These are phyloP conservation scores for Cyclargus thomasi DNA, from an alignment of 1,140 invertebrate species.

Conservation along the genomic window DNA sequence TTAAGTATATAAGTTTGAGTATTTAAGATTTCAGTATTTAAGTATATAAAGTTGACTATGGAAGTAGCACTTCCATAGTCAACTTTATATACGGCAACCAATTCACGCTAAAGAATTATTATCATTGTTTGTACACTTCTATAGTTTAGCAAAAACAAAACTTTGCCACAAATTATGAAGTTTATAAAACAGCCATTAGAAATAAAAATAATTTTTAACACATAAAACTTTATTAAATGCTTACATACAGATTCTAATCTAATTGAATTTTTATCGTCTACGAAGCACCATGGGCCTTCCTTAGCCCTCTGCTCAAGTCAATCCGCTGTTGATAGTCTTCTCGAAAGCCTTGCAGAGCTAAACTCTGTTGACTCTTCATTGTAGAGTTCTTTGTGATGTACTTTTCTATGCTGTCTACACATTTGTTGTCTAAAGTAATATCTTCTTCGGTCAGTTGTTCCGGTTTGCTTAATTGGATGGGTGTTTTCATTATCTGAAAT, in stretches of 20 bases:
- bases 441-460: constrained; percentile 45
- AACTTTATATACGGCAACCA: too few species aligned
- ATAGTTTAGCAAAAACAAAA: too few species aligned
- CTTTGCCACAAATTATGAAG: too few species aligned
- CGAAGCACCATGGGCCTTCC: constrained; percentile 77
- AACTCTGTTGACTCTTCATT: constrained; percentile 78
- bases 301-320: constrained; percentile 77
- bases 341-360: constrained; percentile 79
- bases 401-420: constrained; percentile 76
- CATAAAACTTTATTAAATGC: constrained; percentile 14
- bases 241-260: constrained; percentile 24
- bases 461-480: constrained; percentile 47
- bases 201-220: constrained; percentile 8
- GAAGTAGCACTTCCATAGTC: too few species aligned
- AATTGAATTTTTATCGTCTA: constrained; percentile 30
- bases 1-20: too few species aligned
- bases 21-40: too few species aligned
- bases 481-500: constrained; percentile 56
- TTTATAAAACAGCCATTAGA: not conserved
- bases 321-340: constrained; percentile 77
- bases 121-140: too few species aligned
- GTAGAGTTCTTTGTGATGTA: constrained; percentile 78
- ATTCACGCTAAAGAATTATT: too few species aligned
- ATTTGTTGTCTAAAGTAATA: constrained; percentile 58
- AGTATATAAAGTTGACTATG: too few species aligned